Conservation (phyloP, 2,797 vertebrate species). For the Malurus leucopterus region DNA sequence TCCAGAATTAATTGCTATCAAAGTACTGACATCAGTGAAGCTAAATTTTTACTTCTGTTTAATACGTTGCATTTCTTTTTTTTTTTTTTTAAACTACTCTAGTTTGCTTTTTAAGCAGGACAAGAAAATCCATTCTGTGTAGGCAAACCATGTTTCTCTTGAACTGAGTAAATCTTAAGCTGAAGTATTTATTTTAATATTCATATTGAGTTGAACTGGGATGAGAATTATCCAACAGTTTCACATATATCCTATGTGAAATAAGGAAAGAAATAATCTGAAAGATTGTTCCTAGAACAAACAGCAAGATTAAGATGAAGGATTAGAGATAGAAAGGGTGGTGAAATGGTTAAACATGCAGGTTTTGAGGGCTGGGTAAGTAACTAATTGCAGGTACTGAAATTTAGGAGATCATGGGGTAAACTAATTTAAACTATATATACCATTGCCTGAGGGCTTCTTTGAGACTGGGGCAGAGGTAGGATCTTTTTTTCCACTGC, state of each 20-base stretch:
- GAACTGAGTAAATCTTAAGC: background rate
- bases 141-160: background rate
- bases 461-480: slow-evolving; percentile 16
- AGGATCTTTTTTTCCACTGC: slow-evolving; percentile 69
- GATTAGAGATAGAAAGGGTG: background rate
- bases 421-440: slow-evolving; percentile 50
- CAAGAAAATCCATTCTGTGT: background rate
- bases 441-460: slow-evolving; percentile 33
- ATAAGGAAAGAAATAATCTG: background rate
- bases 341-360: slow-evolving; percentile 20
- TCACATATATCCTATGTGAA: background rate
- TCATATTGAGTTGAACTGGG: background rate
- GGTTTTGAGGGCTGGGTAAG: background rate
- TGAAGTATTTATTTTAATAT: background rate
- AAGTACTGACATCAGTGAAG: background rate
- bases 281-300: background rate
- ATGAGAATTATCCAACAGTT: background rate
- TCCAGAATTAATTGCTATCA: slow-evolving; percentile 32
- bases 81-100: fast-evolving
- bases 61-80: background rate
- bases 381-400: slow-evolving; percentile 47
- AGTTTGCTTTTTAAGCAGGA: background rate
- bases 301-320: background rate
- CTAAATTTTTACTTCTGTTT: background rate
- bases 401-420: slow-evolving; percentile 46